phyloP scores from a whole-genome alignment of 2,888 invertebrate species.

The Imbricaverruca yamaguchii region DNA sequence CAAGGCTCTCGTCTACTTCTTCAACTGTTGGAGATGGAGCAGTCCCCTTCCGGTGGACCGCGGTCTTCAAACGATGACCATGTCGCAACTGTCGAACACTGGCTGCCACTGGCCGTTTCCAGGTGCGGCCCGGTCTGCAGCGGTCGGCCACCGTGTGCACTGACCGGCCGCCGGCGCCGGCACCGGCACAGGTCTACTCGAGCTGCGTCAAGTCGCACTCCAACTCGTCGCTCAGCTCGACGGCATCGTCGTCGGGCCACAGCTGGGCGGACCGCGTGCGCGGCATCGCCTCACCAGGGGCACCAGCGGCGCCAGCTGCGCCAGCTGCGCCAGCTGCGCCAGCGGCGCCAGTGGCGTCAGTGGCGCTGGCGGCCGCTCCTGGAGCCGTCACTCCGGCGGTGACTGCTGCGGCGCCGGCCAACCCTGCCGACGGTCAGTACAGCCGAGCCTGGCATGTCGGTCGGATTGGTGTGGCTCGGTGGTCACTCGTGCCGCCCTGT shows the following conservation, averaged over 20 bases:
- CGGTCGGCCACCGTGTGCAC: background rate
- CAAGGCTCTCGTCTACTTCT: too few relatives aligned
- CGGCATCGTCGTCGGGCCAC: conserved; percentile 38
- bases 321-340: background rate
- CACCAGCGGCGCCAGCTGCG: background rate
- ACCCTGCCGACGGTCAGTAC: background rate
- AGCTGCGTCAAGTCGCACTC: conserved; percentile 29
- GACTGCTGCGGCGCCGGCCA: background rate
- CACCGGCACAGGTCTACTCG: background rate
- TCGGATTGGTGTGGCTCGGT: too few relatives aligned
- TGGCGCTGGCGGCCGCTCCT: background rate
- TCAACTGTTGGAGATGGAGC: too few relatives aligned
- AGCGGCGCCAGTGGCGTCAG: background rate
- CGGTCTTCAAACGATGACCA: too few relatives aligned
- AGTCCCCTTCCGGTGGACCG: too few relatives aligned
- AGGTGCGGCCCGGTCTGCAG: background rate
- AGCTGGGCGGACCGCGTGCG: conserved; percentile 45
- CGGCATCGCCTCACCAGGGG: conserved; percentile 33
- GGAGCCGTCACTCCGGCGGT: background rate
- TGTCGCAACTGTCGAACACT: too few relatives aligned
- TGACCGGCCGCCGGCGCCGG: background rate
- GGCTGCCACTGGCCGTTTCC: background rate
- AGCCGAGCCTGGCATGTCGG: too few relatives aligned
- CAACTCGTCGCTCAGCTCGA: conserved; percentile 36
- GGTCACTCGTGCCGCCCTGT: too few relatives aligned